Conservation (phyloP, 2,113 vertebrate species). For the Camelus dromedarius region DNA sequence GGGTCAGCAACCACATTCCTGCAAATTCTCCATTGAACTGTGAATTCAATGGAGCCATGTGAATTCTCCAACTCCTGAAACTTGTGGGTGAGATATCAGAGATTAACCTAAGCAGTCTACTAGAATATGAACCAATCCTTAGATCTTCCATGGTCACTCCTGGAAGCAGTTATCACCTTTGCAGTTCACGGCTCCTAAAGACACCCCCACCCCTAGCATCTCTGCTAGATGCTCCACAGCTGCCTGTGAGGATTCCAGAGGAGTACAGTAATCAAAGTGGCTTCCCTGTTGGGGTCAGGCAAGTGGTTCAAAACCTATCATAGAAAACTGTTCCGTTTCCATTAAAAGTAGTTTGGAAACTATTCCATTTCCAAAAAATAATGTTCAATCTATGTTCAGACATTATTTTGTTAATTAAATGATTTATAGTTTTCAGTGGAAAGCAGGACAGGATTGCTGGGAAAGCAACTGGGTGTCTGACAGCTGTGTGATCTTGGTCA, state of each 20-base stretch:
- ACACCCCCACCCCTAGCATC: background rate
- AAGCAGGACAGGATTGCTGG: background rate
- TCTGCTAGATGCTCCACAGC: too few species aligned
- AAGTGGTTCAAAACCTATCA: background rate
- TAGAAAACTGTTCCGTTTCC: background rate
- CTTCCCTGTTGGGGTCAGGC: background rate
- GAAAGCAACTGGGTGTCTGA: background rate
- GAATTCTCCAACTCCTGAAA: background rate
- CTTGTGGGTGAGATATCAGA: background rate
- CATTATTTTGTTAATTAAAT: background rate
- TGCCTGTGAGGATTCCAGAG: background rate
- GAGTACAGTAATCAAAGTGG: accelerated
- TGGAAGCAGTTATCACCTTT: background rate
- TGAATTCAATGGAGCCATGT: too few species aligned
- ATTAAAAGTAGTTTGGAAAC: background rate
- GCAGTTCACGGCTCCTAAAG: background rate
- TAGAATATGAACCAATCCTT: background rate
- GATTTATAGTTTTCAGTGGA: background rate
- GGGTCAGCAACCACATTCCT: background rate
- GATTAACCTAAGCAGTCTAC: background rate
- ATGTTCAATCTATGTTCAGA: background rate
- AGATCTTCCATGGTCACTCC: background rate
- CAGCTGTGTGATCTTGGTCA: background rate
- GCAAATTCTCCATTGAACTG: too few species aligned
- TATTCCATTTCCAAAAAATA: background rate